Percentiles rank a stretch among this genome's conserved stretches.
Evolutionary conservation across 2,797 vertebrate species (phyloP).

Genomic region (Picus viridis): DNA sequence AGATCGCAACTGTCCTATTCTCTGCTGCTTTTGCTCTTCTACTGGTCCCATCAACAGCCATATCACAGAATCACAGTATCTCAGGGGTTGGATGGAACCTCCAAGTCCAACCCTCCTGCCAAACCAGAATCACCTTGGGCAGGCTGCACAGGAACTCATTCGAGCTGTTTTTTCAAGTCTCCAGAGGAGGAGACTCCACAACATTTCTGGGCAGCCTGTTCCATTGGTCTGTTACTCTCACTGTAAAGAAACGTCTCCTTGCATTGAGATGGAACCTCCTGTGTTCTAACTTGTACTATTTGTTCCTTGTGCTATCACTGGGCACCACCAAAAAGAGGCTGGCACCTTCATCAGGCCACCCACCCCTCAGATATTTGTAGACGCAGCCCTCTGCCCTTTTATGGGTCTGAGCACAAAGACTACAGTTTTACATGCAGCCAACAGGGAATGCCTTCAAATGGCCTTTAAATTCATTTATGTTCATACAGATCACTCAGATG

Average conservation of each 20-base stretch:
- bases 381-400: background rate
- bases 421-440: background rate
- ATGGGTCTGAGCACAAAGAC: background rate
- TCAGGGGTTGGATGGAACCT: no score
- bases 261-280: no score
- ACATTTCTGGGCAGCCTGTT: background rate
- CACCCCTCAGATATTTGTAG: no score
- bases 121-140: no score
- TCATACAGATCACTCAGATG: background rate
- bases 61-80: no score
- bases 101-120: no score
- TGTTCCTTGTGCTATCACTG: no score
- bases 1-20: background rate
- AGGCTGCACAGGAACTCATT: no score
- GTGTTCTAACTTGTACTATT: no score
- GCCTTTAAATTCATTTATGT: background rate
- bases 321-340: no score
- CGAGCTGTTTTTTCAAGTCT: background rate
- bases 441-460: background rate
- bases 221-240: background rate
- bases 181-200: background rate
- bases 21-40: background rate
- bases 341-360: no score
- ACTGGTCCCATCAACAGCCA: background rate
- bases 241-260: no score